A percentile compares a stretch with the other conserved stretches of the same genome.
Evolutionary conservation across 2,113 vertebrate species (phyloP).

Genomic region (Oreochromis spilurus): DNA sequence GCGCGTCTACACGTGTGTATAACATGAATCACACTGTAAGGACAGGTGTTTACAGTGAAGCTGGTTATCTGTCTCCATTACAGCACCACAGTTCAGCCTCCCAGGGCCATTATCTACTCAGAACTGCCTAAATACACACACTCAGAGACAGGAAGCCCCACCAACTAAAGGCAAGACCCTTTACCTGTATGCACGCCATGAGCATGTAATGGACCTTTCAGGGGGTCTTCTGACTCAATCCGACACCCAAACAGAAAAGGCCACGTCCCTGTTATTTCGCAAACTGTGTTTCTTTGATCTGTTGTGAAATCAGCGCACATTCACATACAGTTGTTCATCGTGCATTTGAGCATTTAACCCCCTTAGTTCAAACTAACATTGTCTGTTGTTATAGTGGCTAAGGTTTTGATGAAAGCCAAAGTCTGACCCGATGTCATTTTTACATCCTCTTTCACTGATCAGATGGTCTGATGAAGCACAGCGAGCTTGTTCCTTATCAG

Average conservation of each 20-base stretch:
- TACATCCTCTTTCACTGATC: constrained; percentile 32
- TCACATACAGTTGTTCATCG: not conserved
- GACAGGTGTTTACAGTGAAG: constrained; percentile 78
- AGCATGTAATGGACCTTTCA: constrained; percentile 35
- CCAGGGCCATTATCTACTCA: constrained; percentile 75
- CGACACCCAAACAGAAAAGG: constrained; percentile 43
- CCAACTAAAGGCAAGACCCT: constrained; percentile 30
- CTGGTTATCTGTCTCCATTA: constrained; percentile 76
- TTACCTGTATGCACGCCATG: constrained; percentile 13
- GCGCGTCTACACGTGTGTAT: constrained; percentile 36
- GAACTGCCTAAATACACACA: constrained; percentile 72
- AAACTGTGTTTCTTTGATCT: constrained; percentile 20
- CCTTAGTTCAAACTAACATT: not conserved
- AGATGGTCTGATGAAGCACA: constrained; percentile 32
- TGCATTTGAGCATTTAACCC: not conserved
- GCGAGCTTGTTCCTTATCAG: constrained; percentile 31
- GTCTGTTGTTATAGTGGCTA: not conserved
- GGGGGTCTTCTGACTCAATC: constrained; percentile 11
- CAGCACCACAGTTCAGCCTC: constrained; percentile 52
- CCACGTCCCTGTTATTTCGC: not conserved
- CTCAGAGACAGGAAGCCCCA: constrained; percentile 54
- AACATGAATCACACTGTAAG: constrained; percentile 79
- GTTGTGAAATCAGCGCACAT: not conserved
- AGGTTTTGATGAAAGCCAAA: constrained; percentile 16
- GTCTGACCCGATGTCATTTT: constrained; percentile 5